Base-by-base conservation (phyloP, 2,113 vertebrate species). In the Oreotrochilus melanogaster region DNA sequence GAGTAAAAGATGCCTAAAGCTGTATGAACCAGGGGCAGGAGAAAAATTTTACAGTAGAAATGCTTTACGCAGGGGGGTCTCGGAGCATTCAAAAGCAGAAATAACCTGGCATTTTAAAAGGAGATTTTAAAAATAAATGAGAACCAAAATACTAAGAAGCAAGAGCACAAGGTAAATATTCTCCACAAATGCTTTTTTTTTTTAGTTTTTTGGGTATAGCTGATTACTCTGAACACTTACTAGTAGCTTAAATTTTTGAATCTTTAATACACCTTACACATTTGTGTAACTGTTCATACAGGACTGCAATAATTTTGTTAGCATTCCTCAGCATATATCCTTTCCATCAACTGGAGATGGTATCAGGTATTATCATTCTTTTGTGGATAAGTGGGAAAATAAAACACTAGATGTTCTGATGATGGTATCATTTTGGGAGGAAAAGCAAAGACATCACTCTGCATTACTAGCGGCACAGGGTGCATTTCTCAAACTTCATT, bases 21-120 rank as follows among this genome's bases (percentile, higher is more conserved):
- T 1, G 21, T 14, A 47, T 0, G 10, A 58, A 71, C 25, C 13
- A 13, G 1, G 4, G 17, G 10, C 2, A n/a, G 14, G 19, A 66
- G 25, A 45, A 33, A 69, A n/a, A 69, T 64, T 25, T 54, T 1
- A 50, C 10, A 15, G 5, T 4, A 35, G 43, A 64, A 85, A 43
- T 33, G 14, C 39, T 39, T 64, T 45, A 18, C 5, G 5, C 27
- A 39, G 45, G 37, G 45, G 37, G 30, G 14, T 45, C 56, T 56
- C 17, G n/a, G 21, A 79, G 18, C 66, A 85, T 35, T 81, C 81
- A 56, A 70, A 86, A 84, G 25, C 58, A 62, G 56, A 94, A 70
- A 73, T 33, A 66, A 83, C 37, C 13, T 33, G 14, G 17, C 39
- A 84, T 66, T 51, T 67, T 47, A 87, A 54, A 4, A n/a, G 12